Evolutionary conservation across 1,140 invertebrate species (phyloP), one percentile per base, ranked within the genome.

Genomic region (Drosophila subpulchrella): DNA sequence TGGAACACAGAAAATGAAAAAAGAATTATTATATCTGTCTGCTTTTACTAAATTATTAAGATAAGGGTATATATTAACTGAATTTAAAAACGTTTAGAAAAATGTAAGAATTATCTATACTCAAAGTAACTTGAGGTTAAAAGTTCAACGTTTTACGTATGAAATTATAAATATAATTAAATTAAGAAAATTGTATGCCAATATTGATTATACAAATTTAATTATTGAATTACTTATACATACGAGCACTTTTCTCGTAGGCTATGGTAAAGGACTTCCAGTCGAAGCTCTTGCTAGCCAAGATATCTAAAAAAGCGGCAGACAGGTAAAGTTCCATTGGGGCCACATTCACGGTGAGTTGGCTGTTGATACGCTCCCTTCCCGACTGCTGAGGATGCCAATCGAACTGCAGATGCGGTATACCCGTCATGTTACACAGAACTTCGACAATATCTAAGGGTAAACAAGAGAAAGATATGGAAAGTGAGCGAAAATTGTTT

Each of bases 241-340:
- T 86, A 94, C 94, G 93, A 47, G 96, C 94, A 62, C 96, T 95
- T 62, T 95, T 94, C 85, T 98, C 96, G 83, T 98, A 98, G 27
- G 98, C 93, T 20, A 97, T 95, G 0, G 96, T 96, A 79, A 97
- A 98, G 55, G 94, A 94, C 71, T 94, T 95, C 97, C 97, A 98
- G 50, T 95, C 93, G 91, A 95, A 95, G 13, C 32, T 32, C 30
- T 85, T 81, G 72, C 95, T 94, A 51, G 94, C 93, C n/a, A 97
- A 93, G 39, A 97, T 93, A 70, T 96, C 96, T 0, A 94, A 93
- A 47, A 95, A 94, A 4, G 95, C 96, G 93, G 94, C 93, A 6
- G 96, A 95, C 7, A 97, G 93, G 1, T 94, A 81, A 10, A 94
- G 92, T 15, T 96, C 95, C 60, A 96, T 95, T 2, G 97, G 97